phyloP scores from a whole-genome alignment of 2,888 invertebrate genomes.

The Syrista parreyssii region DNA sequence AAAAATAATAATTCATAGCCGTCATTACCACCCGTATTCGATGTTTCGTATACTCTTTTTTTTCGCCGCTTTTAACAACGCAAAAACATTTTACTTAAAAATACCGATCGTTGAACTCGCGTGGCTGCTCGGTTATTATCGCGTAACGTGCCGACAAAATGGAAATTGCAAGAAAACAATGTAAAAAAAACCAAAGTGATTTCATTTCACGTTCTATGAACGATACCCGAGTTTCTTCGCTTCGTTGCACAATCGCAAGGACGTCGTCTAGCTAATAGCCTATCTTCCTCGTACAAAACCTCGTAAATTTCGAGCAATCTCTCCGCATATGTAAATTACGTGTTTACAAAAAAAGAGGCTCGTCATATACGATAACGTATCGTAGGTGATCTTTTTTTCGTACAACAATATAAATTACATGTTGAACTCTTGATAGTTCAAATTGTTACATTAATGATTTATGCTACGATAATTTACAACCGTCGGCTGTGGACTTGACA shows the following conservation, averaged over 20 bases:
- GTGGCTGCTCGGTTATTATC: not conserved
- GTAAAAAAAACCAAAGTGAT: not conserved
- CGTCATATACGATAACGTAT: not conserved
- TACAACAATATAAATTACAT: too few species aligned
- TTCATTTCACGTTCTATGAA: not conserved
- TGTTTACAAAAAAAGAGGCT: not conserved
- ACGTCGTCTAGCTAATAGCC: not conserved
- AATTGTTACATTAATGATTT: too few species aligned
- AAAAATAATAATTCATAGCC: not conserved
- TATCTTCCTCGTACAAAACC: not conserved
- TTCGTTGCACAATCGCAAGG: not conserved
- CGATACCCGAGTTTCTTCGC: not conserved
- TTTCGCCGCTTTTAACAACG: not conserved
- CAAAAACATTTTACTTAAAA: not conserved
- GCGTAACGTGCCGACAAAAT: not conserved
- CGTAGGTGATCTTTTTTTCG: not conserved
- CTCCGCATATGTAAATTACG: not conserved
- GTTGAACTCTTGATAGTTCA: too few species aligned
- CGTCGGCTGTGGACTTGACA: too few species aligned
- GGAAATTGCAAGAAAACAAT: not conserved
- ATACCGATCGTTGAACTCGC: not conserved
- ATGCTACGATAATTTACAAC: too few species aligned
- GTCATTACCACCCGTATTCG: not conserved
- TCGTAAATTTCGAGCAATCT: not conserved
- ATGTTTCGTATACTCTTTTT: not conserved